Percentiles rank a stretch among this genome's conserved stretches.
phyloP scores from a whole-genome alignment of 37 sponge, comb jelly and placozoan species.

The Halichondria panicea region DNA sequence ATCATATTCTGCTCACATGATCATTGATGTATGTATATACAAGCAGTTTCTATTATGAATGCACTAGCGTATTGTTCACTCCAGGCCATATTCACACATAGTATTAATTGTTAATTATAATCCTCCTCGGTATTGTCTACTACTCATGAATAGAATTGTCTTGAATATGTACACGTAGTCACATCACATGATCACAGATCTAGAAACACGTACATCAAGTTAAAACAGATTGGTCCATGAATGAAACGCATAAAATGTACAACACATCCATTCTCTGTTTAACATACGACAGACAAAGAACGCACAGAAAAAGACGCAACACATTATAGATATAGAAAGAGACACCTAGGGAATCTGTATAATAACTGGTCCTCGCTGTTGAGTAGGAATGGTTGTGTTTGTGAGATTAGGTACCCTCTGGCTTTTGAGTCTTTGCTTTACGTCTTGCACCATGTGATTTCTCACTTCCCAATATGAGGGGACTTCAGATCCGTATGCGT shows the following conservation, averaged over 20 bases:
- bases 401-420: background rate
- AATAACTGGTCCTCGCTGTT: background rate
- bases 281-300: background rate
- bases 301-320: background rate
- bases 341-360: conserved; percentile 13
- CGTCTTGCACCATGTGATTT: conserved; percentile 40
- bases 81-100: too few species aligned
- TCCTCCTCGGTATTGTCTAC: too few species aligned
- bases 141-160: too few species aligned
- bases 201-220: background rate
- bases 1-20: too few species aligned
- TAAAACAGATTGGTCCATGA: background rate
- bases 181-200: too few species aligned
- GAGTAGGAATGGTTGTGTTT: background rate
- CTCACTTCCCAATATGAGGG: conserved; percentile 66
- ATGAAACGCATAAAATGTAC: background rate
- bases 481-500: conserved; percentile 41
- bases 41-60: too few species aligned
- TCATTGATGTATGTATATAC: background rate
- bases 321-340: background rate
- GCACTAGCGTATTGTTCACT: too few species aligned
- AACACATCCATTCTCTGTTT: background rate
- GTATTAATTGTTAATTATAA: too few species aligned
- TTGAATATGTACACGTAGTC: too few species aligned
- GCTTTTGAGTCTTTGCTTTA: conserved; percentile 31